Evolutionary conservation across 2,888 invertebrate genomes (phyloP), one percentile per base, ranked within the genome.

Genomic region (Dione juno): DNA sequence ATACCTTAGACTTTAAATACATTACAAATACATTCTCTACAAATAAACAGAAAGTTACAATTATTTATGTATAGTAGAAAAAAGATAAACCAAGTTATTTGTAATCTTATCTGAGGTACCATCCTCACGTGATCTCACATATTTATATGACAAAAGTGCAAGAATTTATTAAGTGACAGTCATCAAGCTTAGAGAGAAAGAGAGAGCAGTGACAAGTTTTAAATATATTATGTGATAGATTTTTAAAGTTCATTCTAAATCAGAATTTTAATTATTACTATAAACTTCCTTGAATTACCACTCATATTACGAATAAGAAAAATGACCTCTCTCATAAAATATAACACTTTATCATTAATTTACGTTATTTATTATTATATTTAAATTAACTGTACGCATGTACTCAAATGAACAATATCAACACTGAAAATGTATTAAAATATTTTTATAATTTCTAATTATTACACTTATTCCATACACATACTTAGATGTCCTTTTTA

Each of bases 401-500:
- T 21, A 43, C 28, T 61, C n/a, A n/a, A 41, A 43, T 57, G 5
- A 57, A 37, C 37, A 57, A 37, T n/a, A 9, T 61, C 28, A 61
- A 28, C 5, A n/a, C 43, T 11, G 14, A 43, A 59, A 21, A 28
- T 28, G 28, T 61, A n/a, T 19, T 43, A 21, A 28, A 28, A 28
- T 59, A 59, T 59, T 21, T 43, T 61, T 61, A 10, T 28, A 40
- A 52, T 37, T 64, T 64, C 37, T 45, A 16, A 64, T 48, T 19
- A 45, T 16, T 64, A 64, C 48, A 57, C 58, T 64, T 52, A 50
- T 11, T 50, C 43, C 61, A 65, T 66, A 70, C 70, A 69, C 68
- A 73, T 64, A 71, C 19, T 19, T 50, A 65, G 21, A 63, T 64
- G 69, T 74, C 67, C 65, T 70, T 64, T 45, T 70, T 70, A 54